Percentiles rank a stretch among this genome's conserved stretches.
phyloP scores from a whole-genome alignment of 2,888 invertebrate species.

The Dioctria rufipes region DNA sequence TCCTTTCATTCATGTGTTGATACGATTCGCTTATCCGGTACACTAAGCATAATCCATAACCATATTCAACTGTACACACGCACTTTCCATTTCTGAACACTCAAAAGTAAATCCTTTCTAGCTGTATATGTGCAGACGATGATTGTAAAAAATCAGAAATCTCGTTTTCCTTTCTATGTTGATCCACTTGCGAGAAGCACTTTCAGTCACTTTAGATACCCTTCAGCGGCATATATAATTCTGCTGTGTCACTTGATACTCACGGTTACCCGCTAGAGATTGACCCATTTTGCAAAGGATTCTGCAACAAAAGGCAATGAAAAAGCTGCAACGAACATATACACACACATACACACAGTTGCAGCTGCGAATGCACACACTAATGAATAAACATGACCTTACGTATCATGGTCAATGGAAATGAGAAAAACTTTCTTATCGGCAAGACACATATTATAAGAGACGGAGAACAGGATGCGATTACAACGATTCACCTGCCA shows the following conservation, averaged over 20 bases:
- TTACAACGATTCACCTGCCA: constrained; percentile 7
- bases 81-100: constrained; percentile 2
- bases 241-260: constrained; percentile 58
- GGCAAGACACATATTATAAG: background rate
- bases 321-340: constrained; percentile 28
- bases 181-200: constrained; percentile 34
- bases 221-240: constrained; percentile 58
- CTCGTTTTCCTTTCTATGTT: constrained; percentile 6
- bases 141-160: constrained; percentile 6
- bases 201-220: constrained; percentile 53
- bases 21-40: background rate
- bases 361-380: constrained; percentile 25
- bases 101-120: background rate
- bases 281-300: constrained; percentile 56
- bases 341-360: constrained; percentile 3
- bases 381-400: constrained; percentile 52
- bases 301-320: constrained; percentile 42
- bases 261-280: constrained; percentile 53
- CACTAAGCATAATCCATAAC: constrained; percentile 13
- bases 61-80: constrained; percentile 13
- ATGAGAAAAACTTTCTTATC: constrained; percentile 39
- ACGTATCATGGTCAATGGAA: constrained; percentile 44
- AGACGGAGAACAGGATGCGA: background rate
- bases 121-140: background rate
- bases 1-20: constrained; percentile 1